Evolutionary conservation across 2,888 invertebrate species (phyloP), one percentile per base, ranked within the genome.

Genomic region (Drosophila paucipuncta): DNA sequence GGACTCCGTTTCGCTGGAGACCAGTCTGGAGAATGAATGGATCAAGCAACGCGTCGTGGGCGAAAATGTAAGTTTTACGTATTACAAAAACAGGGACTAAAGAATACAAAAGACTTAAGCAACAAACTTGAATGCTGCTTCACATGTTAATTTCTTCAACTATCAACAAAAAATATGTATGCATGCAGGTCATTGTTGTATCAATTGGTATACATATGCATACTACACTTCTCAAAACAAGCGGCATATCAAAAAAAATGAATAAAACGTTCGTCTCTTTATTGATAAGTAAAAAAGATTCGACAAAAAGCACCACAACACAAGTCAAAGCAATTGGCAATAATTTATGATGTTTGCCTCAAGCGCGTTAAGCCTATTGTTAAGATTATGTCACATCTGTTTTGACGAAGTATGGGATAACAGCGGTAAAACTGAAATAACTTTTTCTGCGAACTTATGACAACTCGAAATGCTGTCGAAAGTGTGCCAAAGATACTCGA

Each of bases 1-100:
- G 98, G 98, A 98, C 93, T 95, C 97, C 58, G 96, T 97, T 54
- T 97, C 97, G 4, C 92, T 98, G 87, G 97, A 98, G 94, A 97
- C 97, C 64, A 96, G 96, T 81, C 95, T 96, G 65, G 97, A 98
- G 93, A 97, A 97, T 91, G 97, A 97, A 92, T 97, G 97, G 96
- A 95, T 97, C 91, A 97, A 97, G 92, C 95, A 95, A 72, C 95
- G 96, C 81, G 94, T 98, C 81, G 95, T 96, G 3, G 95, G 96
- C 84, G 96, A 96, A 91, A 96, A 96, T 95, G 97, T 97, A 94
- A 94, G 94, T 91, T 25, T 0, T 31, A n/a, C 3, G 18, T n/a
- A 6, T 13, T 10, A 52, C 13, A 52, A 22, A 6, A 7, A 9
- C 25, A 11, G 4, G 2, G 1, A 16, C n/a, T 13, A 25, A 47